These are phyloP conservation scores for Agrotis exclamationis DNA, from an alignment of 2,888 invertebrate species.

Conservation along the genomic window DNA sequence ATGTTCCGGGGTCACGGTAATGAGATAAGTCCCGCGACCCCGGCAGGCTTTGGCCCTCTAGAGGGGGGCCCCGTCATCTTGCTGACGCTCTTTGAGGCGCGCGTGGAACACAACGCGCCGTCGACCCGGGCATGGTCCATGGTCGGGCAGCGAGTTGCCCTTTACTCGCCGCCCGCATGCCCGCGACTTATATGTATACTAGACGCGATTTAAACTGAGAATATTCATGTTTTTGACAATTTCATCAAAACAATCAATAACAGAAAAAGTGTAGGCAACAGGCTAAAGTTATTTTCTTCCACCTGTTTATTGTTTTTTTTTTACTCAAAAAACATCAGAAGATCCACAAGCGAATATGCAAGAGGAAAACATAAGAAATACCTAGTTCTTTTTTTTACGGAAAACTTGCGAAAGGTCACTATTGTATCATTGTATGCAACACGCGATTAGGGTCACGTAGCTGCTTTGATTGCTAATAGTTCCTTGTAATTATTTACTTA, in stretches of 20 bases:
- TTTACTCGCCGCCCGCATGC: too few relatives aligned
- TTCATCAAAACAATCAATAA: not conserved
- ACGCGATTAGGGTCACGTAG: conserved; percentile 62
- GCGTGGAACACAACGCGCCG: too few relatives aligned
- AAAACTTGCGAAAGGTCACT: conserved; percentile 57
- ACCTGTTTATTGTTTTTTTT: not conserved
- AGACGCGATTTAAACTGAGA: too few relatives aligned
- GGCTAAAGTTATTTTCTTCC: too few relatives aligned
- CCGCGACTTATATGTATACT: too few relatives aligned
- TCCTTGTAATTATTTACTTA: conserved; percentile 38
- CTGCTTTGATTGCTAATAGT: conserved; percentile 35
- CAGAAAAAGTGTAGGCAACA: not conserved
- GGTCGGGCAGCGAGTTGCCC: too few relatives aligned
- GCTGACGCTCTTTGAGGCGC: too few relatives aligned
- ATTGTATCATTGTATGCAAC: conserved; percentile 60
- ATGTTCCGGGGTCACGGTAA: too few relatives aligned
- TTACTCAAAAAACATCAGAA: conserved; percentile 9
- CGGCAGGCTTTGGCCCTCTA: too few relatives aligned
- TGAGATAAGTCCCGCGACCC: too few relatives aligned
- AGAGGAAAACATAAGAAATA: conserved; percentile 48
- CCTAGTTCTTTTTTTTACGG: conserved; percentile 45
- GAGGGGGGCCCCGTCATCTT: too few relatives aligned
- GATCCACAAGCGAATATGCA: conserved; percentile 5
- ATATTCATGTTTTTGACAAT: not conserved
- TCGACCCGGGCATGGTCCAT: too few relatives aligned